phyloP scores from a whole-genome alignment of 2,797 vertebrate species.

The Arctocebus calabarensis region DNA sequence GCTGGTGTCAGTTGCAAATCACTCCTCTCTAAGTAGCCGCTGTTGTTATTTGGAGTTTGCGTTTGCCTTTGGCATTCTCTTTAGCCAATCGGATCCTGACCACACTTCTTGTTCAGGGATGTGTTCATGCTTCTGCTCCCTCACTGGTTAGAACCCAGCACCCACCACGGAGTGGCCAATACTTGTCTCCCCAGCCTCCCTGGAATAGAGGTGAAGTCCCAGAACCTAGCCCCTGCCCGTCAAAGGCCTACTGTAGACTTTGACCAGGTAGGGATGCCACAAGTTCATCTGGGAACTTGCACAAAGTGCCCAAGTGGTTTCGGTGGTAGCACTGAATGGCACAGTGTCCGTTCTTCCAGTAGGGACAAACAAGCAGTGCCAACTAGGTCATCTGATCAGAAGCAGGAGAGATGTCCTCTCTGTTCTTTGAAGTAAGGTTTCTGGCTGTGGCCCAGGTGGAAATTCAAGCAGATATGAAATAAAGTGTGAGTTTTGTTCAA shows the following conservation, averaged over 20 bases:
- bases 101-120: neutral
- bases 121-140: neutral
- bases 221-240: neutral
- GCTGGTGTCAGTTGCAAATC: neutral
- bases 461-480: neutral
- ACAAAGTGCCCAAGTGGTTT: neutral
- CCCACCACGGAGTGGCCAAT: neutral
- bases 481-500: neutral
- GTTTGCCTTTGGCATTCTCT: neutral
- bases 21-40: neutral
- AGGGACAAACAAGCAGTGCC: rapidly evolving
- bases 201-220: neutral
- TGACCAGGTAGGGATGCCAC: neutral
- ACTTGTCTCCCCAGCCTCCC: neutral
- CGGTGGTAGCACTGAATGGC: no score
- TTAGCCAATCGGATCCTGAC: neutral
- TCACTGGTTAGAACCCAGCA: neutral
- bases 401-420: neutral
- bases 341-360: neutral
- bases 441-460: no score
- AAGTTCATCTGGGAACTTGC: neutral
- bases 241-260: neutral
- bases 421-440: neutral
- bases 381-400: no score
- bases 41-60: neutral